Percentiles rank a stretch among this genome's conserved stretches.
phyloP scores from a whole-genome alignment of 1,140 invertebrate genomes.

The Saccostrea cuccullata region DNA sequence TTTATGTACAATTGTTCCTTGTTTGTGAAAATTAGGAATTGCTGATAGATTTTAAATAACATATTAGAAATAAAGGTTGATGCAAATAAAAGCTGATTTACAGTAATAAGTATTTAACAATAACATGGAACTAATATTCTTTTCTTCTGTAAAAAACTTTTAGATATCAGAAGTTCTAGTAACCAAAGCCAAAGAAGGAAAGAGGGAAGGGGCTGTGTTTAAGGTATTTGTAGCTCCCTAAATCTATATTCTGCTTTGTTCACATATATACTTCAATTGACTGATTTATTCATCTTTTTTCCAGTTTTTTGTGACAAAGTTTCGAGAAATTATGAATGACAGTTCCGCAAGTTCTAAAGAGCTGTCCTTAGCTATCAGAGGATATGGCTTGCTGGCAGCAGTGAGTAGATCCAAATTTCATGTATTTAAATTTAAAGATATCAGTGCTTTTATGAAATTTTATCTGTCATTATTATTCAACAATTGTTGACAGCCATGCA shows the following conservation, averaged over 20 bases:
- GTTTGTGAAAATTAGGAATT: too few species aligned
- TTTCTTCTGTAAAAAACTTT: constrained; percentile 30
- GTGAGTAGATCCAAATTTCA: constrained; percentile 67
- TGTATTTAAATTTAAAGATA: too few species aligned
- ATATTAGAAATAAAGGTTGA: too few species aligned
- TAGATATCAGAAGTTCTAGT: constrained; percentile 72
- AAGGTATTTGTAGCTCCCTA: constrained; percentile 59
- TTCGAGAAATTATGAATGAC: constrained; percentile 72
- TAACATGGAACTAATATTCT: background rate
- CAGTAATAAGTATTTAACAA: background rate
- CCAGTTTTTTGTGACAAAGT: constrained; percentile 75
- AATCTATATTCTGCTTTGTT: background rate
- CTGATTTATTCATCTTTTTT: constrained; percentile 46
- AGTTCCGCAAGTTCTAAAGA: constrained; percentile 67
- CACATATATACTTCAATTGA: background rate
- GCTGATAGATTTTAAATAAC: too few species aligned
- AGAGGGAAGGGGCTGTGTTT: constrained; percentile 67
- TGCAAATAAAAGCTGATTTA: too few species aligned
- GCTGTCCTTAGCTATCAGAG: constrained; percentile 76
- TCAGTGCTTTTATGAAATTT: background rate
- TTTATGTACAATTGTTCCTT: too few species aligned
- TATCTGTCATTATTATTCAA: background rate
- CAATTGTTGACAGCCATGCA: constrained; percentile 72
- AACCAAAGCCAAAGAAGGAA: constrained; percentile 67
- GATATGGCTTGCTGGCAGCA: constrained; percentile 78